Evolutionary conservation across 1,140 invertebrate species (phyloP).

Genomic region (Micrasema minimum): DNA sequence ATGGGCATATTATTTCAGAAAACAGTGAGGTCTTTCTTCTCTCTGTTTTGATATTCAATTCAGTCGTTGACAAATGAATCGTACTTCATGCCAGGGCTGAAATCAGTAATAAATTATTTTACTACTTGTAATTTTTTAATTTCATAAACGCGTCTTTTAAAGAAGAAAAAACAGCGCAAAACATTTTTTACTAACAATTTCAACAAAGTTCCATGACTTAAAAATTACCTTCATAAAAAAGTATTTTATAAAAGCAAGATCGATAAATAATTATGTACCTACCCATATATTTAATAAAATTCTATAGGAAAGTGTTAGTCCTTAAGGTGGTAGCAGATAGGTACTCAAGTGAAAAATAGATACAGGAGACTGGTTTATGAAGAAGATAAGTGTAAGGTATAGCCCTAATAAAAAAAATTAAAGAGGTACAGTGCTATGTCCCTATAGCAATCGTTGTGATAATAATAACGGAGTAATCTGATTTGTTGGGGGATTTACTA

Average conservation of each 20-base stretch:
- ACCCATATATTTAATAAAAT: too few relatives aligned
- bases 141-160: neutral
- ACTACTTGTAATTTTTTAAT: neutral
- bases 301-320: too few relatives aligned
- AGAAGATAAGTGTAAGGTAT: too few relatives aligned
- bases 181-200: neutral
- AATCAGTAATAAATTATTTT: neutral
- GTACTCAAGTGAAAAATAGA: too few relatives aligned
- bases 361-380: too few relatives aligned
- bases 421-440: too few relatives aligned
- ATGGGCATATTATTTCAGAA: conserved; percentile 12
- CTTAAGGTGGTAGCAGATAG: too few relatives aligned
- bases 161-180: neutral
- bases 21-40: conserved; percentile 31
- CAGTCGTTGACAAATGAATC: conserved; percentile 51
- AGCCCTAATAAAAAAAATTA: too few relatives aligned
- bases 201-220: neutral
- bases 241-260: neutral
- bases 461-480: too few relatives aligned
- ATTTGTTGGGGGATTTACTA: too few relatives aligned
- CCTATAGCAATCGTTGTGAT: too few relatives aligned
- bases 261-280: neutral
- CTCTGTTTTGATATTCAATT: conserved; percentile 47
- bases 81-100: conserved; percentile 13
- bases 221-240: neutral